phyloP scores from a whole-genome alignment of 2,888 invertebrate genomes.

The Aspidiotus rigidus region DNA sequence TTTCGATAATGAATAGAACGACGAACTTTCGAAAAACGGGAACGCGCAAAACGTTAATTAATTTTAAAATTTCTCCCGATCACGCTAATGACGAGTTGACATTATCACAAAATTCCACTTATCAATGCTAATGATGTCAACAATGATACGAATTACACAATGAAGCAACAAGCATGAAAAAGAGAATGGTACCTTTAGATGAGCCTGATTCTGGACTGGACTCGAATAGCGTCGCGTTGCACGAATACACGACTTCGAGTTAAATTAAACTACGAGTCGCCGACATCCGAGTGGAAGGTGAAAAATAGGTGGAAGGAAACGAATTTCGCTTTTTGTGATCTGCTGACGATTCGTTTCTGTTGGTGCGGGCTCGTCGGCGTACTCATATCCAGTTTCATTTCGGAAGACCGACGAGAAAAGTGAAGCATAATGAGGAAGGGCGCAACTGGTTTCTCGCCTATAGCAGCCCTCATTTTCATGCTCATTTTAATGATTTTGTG shows the following conservation, averaged over 20 bases:
- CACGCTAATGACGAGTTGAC: not conserved
- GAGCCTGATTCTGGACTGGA: not conserved
- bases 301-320: too few species aligned
- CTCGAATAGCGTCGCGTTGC: not conserved
- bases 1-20: not conserved
- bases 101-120: not conserved
- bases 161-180: not conserved
- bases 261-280: too few species aligned
- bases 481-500: slow-evolving; percentile 2
- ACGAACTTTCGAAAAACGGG: not conserved
- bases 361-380: too few species aligned
- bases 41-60: not conserved
- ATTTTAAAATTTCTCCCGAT: not conserved
- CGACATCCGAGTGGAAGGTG: too few species aligned
- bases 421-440: not conserved
- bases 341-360: too few species aligned
- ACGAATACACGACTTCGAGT: not conserved
- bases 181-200: not conserved
- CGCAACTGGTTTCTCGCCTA: slow-evolving; percentile 1
- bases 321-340: too few species aligned
- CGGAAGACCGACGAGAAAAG: not conserved
- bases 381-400: not conserved
- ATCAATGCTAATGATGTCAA: slow-evolving; percentile 2
- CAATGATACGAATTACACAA: not conserved
- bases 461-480: not conserved